Conservation (phyloP, 2,888 invertebrate genomes). For the Brachypterus glaber region DNA sequence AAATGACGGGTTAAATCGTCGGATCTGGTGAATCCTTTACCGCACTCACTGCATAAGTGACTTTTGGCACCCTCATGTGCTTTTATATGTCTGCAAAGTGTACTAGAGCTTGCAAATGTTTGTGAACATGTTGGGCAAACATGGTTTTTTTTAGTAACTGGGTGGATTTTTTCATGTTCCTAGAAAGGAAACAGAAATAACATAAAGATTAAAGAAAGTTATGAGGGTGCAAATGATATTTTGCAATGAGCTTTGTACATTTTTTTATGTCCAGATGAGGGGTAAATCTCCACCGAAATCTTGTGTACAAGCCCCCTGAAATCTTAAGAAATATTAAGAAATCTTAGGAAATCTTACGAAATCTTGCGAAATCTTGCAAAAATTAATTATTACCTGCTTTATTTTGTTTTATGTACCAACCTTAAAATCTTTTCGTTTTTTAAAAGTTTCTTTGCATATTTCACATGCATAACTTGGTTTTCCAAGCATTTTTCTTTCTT, state of each 20-base stretch:
- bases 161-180: slow-evolving; percentile 27
- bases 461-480: slow-evolving; percentile 38
- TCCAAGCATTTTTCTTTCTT: slow-evolving; percentile 19
- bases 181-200: slow-evolving; percentile 6
- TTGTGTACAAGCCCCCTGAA: slow-evolving; percentile 1
- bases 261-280: too few relatives aligned
- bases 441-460: slow-evolving; percentile 37
- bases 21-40: slow-evolving; percentile 37
- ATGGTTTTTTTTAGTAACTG: slow-evolving; percentile 25
- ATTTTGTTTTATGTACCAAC: too few relatives aligned
- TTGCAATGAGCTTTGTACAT: slow-evolving; percentile 11
- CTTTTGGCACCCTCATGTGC: slow-evolving; percentile 35
- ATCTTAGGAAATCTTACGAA: too few relatives aligned
- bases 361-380: slow-evolving; percentile 2
- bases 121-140: slow-evolving; percentile 39
- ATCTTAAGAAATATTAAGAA: slow-evolving; percentile 4
- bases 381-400: background rate
- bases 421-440: slow-evolving; percentile 34
- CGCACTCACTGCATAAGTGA: slow-evolving; percentile 39
- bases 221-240: background rate
- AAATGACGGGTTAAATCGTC: slow-evolving; percentile 38
- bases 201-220: background rate
- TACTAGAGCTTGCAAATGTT: slow-evolving; percentile 39
- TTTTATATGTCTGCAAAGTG: slow-evolving; percentile 37
- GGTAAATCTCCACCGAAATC: too few relatives aligned